phyloP scores from a whole-genome alignment of 2,888 invertebrate genomes.

The Sceliomorpha sp. region DNA sequence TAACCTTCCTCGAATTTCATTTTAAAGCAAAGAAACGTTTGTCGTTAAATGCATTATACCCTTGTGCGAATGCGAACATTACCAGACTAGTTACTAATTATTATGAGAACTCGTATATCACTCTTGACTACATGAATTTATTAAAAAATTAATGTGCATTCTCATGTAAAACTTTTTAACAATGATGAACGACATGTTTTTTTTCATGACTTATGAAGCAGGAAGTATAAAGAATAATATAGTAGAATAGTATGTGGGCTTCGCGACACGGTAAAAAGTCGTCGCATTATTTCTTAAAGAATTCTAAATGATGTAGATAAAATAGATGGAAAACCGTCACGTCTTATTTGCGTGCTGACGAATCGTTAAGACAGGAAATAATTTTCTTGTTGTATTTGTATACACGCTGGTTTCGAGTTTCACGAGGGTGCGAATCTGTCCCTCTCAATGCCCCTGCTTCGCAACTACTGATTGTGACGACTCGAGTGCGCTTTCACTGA shows the following conservation, averaged over 20 bases:
- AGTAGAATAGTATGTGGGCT: constrained; percentile 63
- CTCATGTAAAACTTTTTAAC: neutral
- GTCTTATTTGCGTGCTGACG: constrained; percentile 4
- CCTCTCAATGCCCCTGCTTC: constrained; percentile 11
- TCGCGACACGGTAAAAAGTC: constrained; percentile 63
- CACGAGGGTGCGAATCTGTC: constrained; percentile 23
- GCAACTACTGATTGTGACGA: constrained; percentile 39
- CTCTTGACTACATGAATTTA: constrained; percentile 1
- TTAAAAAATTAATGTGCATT: neutral
- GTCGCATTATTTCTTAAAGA: constrained; percentile 45
- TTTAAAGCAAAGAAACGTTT: constrained; percentile 28
- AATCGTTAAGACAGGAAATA: constrained; percentile 7
- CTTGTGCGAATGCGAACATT: too few species aligned
- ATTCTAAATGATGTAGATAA: too few species aligned
- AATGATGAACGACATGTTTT: constrained; percentile 17
- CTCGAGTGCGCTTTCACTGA: constrained; percentile 17
- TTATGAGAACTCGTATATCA: too few species aligned
- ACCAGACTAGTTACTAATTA: too few species aligned
- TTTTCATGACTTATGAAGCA: constrained; percentile 13
- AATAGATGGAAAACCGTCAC: neutral
- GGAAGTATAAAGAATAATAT: constrained; percentile 33
- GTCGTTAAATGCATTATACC: constrained; percentile 45
- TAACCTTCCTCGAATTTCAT: constrained; percentile 25
- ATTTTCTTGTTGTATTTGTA: constrained; percentile 13
- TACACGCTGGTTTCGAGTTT: constrained; percentile 8